phyloP scores from a whole-genome alignment of 2,888 invertebrate genomes.

The Drosophila fulvimacula region DNA sequence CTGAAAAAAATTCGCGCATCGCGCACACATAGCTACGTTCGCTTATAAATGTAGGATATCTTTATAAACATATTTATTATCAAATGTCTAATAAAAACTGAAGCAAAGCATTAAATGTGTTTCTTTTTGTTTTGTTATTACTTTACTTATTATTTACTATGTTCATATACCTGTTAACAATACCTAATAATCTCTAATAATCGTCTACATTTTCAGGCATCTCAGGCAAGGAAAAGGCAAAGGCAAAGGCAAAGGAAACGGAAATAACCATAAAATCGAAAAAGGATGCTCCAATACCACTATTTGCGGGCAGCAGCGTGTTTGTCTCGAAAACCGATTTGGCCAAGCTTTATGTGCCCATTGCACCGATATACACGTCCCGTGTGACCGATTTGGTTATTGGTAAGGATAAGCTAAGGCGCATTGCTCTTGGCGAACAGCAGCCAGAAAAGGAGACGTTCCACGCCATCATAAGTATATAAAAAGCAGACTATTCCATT shows the following conservation, averaged over 20 bases:
- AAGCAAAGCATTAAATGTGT: conserved; percentile 37
- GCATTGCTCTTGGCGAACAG: conserved; percentile 62
- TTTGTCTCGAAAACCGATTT: conserved; percentile 82
- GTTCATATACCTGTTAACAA: not conserved
- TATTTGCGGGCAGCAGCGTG: conserved; percentile 83
- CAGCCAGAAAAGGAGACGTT: conserved; percentile 72
- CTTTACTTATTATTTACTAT: conserved; percentile 19
- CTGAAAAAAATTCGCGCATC: not conserved
- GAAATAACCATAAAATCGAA: conserved; percentile 14
- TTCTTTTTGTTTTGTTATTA: conserved; percentile 35
- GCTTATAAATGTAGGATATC: conserved; percentile 24
- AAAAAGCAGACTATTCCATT: not conserved
- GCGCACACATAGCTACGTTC: conserved; percentile 9
- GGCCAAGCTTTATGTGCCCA: conserved; percentile 80
- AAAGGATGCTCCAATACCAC: conserved; percentile 67
- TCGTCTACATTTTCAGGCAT: conserved; percentile 14
- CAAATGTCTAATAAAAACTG: conserved; percentile 30
- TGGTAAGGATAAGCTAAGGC: conserved; percentile 73
- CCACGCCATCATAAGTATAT: conserved; percentile 83
- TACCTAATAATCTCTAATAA: not conserved
- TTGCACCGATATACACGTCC: conserved; percentile 83
- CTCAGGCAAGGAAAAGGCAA: not conserved
- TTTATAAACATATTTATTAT: conserved; percentile 9
- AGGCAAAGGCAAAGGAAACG: conserved; percentile 7
- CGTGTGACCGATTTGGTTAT: conserved; percentile 83